These are phyloP conservation scores for Andrena dorsata DNA, from an alignment of 2,888 invertebrate genomes.

Conservation along the genomic window DNA sequence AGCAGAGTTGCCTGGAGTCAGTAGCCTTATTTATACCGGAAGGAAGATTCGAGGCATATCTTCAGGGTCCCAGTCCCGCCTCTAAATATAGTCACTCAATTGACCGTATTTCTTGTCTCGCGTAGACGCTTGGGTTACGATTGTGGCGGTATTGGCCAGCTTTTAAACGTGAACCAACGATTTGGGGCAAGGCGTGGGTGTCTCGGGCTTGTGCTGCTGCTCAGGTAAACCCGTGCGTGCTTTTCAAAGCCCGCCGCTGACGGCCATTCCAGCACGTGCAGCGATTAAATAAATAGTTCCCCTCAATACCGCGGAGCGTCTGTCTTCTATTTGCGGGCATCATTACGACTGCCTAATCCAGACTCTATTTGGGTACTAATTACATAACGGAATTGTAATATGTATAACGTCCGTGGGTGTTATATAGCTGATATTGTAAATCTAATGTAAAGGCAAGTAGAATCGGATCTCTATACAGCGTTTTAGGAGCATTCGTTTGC, in stretches of 20 bases:
- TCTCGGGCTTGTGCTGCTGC: conserved; percentile 13
- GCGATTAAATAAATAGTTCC: conserved; percentile 19
- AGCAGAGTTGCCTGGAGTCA: conserved; percentile 19
- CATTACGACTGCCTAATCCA: neutral
- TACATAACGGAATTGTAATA: neutral
- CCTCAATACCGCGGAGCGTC: neutral
- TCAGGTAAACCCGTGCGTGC: conserved; percentile 35
- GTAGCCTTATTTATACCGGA: conserved; percentile 65
- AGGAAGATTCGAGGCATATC: conserved; percentile 53
- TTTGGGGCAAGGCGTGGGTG: conserved; percentile 62
- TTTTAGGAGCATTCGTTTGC: too few species aligned
- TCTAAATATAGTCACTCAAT: conserved; percentile 66
- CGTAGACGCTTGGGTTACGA: conserved; percentile 49
- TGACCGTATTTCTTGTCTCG: conserved; percentile 62
- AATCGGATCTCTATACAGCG: too few species aligned
- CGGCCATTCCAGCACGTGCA: conserved; percentile 48
- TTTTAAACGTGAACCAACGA: conserved; percentile 50
- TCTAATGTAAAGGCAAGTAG: too few species aligned
- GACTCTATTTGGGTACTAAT: neutral
- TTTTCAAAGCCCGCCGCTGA: neutral
- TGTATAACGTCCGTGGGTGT: neutral
- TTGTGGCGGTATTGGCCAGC: conserved; percentile 52
- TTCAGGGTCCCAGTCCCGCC: conserved; percentile 56
- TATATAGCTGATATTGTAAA: too few species aligned
- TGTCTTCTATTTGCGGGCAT: neutral